Percentiles rank a stretch among this genome's conserved stretches.
Conservation (phyloP, 1,140 invertebrate genomes). For the Orchestia grillus region DNA sequence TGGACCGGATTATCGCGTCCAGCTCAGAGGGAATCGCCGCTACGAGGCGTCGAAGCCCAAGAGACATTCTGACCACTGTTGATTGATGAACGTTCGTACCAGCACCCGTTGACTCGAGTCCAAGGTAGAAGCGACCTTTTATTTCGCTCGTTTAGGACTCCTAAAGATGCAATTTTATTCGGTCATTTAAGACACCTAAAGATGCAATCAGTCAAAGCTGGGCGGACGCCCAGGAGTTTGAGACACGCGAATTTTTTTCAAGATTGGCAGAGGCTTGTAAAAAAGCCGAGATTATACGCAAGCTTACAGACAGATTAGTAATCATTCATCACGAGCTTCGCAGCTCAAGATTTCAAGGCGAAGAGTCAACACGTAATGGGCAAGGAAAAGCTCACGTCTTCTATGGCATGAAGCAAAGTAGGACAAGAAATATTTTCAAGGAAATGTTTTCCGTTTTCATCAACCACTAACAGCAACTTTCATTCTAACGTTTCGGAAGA, state of each 20-base stretch:
- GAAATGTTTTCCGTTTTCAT: neutral
- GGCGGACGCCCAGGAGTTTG: neutral
- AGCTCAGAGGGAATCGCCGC: neutral
- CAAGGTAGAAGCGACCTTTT: neutral
- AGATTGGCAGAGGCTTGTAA: neutral
- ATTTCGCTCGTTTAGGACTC: neutral
- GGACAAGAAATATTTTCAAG: neutral
- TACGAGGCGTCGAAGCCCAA: neutral
- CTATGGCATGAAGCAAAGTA: neutral
- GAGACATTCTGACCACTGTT: neutral
- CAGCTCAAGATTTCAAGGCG: neutral
- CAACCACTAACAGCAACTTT: neutral
- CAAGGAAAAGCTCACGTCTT: neutral
- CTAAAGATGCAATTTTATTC: neutral
- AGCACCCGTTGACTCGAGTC: neutral
- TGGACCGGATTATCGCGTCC: neutral
- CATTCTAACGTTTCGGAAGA: neutral
- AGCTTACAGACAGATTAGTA: neutral
- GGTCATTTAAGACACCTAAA: conserved; percentile 1
- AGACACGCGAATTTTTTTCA: neutral
- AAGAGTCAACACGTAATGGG: neutral
- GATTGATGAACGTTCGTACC: neutral
- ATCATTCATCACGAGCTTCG: neutral
- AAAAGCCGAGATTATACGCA: neutral
- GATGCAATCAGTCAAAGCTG: neutral